Base-by-base conservation (phyloP, 2,797 vertebrate genomes). In the Ataeniobius toweri region DNA sequence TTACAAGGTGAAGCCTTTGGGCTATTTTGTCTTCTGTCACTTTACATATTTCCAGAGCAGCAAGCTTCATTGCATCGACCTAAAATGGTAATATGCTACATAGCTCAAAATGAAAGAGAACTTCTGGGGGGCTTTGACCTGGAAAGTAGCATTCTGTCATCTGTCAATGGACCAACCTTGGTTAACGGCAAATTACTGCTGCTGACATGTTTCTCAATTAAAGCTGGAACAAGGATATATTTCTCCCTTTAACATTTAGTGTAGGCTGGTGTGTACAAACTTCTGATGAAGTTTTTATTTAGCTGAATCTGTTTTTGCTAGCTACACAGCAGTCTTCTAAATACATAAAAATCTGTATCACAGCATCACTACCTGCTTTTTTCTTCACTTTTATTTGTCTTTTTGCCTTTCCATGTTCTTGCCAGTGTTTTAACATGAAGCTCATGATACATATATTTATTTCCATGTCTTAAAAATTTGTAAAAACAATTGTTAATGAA, bases 31-130 rank as follows among this genome's bases (percentile, higher is more conserved):
- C 74, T 79, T 63, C 58, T 84, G 83, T 90, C 78, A 56, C 83
- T 87, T 91, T 85, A 61, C 44, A 86, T 92, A 88, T 93, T 88
- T 90, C 81, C 55, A 18, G 56, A 83, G 2, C 72, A 80, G 48
- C 67, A 72, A 73, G 83, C 76, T 82, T 84, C 78, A 79, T 79
- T 77, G 78, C 77, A 26, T 83, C 13, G 3, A 77, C 71, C 78
- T 83, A 72, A 75, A 61, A 79, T 67, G 71, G 65, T 48, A 83
- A 56, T 75, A 59, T 31, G 28, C 59, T 73, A 6, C 44, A 53
- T 50, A 69, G 70, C 67, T 83, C 76, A 78, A 58, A 80, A 51
- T 36, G 72, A 72, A 88, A 39, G 28, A 77, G 59, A 69, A 74
- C 83, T 76, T 83, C 61, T 80, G 69, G 61, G 3, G 50, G 73